Evolutionary conservation across 1,140 invertebrate species (phyloP).

Genomic region (Oreohelix idahoensis): DNA sequence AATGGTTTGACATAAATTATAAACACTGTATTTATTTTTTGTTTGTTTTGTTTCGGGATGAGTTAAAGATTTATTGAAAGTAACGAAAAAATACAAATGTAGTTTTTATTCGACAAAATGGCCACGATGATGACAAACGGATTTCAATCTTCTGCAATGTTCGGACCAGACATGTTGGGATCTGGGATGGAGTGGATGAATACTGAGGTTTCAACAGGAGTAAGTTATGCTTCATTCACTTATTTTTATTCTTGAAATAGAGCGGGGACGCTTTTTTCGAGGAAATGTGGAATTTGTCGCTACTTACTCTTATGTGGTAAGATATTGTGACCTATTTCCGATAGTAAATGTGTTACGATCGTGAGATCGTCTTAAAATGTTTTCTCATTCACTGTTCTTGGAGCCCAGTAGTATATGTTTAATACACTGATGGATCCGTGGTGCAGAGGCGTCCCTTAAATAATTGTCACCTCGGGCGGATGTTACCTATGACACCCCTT

Average conservation of each 20-base stretch:
- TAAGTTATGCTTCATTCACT: slow-evolving; percentile 16
- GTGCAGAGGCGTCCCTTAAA: too few species aligned
- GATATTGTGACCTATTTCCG: background rate
- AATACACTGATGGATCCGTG: too few species aligned
- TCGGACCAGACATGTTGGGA: background rate
- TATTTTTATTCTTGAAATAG: background rate
- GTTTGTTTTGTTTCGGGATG: too few species aligned
- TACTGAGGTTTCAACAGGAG: slow-evolving; percentile 40
- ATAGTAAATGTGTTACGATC: background rate
- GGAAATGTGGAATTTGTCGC: background rate
- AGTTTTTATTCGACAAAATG: background rate
- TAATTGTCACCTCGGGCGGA: too few species aligned
- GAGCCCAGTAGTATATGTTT: too few species aligned
- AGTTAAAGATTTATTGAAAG: too few species aligned
- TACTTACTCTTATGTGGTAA: background rate
- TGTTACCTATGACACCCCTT: too few species aligned
- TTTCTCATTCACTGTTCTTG: too few species aligned
- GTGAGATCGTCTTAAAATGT: too few species aligned
- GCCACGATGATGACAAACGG: slow-evolving; percentile 37
- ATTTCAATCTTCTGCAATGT: slow-evolving; percentile 25
- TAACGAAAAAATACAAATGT: too few species aligned
- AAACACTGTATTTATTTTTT: too few species aligned
- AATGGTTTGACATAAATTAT: too few species aligned
- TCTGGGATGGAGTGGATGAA: slow-evolving; percentile 23
- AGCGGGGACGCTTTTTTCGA: background rate